phyloP scores from a whole-genome alignment of 2,888 invertebrate genomes.

The Bembecia ichneumoniformis region DNA sequence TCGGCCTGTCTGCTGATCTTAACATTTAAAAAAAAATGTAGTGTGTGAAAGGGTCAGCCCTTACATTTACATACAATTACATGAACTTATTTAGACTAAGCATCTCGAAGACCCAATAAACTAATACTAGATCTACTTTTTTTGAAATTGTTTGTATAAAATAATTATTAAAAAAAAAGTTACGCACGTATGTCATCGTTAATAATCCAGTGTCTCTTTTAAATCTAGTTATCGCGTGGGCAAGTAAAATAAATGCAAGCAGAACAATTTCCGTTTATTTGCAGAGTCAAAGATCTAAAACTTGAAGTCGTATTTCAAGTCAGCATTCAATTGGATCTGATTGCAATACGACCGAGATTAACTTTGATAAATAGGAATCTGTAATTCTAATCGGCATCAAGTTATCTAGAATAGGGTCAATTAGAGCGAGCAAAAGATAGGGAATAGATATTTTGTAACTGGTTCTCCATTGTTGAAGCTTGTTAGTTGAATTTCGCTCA shows the following conservation, averaged over 20 bases:
- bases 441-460: neutral
- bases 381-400: neutral
- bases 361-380: neutral
- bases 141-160: too few species aligned
- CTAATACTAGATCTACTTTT: too few species aligned
- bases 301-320: slow-evolving; percentile 5
- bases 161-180: too few species aligned
- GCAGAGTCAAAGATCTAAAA: neutral
- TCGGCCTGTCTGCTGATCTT: too few species aligned
- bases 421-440: neutral
- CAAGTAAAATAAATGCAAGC: neutral
- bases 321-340: neutral
- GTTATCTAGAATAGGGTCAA: neutral
- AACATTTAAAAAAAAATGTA: too few species aligned
- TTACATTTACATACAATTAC: too few species aligned
- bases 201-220: too few species aligned
- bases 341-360: neutral
- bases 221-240: neutral
- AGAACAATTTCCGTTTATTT: neutral
- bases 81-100: too few species aligned
- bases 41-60: too few species aligned
- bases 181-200: too few species aligned
- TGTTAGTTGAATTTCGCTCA: neutral
- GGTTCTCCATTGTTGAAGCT: neutral
- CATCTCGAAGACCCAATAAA: too few species aligned